Evolutionary conservation across 2,888 invertebrate species (phyloP).

Genomic region (Drosophila putrida): DNA sequence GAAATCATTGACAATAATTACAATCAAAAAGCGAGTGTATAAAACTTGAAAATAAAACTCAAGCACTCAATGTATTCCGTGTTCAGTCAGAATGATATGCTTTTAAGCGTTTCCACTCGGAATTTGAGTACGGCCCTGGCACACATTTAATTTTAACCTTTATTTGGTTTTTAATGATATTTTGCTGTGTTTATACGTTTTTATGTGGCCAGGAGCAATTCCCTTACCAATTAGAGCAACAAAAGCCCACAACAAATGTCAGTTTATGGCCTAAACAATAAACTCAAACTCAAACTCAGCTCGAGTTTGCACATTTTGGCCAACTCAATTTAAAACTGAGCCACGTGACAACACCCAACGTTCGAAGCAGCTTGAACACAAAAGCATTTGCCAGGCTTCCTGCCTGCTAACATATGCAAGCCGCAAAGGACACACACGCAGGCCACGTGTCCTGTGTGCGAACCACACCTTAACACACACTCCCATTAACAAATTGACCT

Average conservation of each 20-base stretch:
- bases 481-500: conserved; percentile 58
- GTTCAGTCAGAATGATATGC: conserved; percentile 1
- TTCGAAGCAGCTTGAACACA: conserved; percentile 23
- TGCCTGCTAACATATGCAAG: conserved; percentile 46
- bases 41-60: neutral
- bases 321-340: conserved; percentile 64
- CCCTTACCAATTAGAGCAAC: conserved; percentile 48
- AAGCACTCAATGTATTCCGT: neutral
- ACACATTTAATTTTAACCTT: conserved; percentile 26
- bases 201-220: conserved; percentile 34
- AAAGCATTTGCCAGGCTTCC: conserved; percentile 3
- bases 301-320: conserved; percentile 27
- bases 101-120: conserved; percentile 3
- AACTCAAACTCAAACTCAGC: conserved; percentile 20
- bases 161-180: conserved; percentile 41
- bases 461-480: conserved; percentile 36
- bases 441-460: conserved; percentile 40
- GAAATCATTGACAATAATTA: neutral
- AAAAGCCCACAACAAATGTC: conserved; percentile 37
- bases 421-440: conserved; percentile 47
- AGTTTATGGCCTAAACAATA: conserved; percentile 57
- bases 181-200: conserved; percentile 18
- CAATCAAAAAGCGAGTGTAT: neutral
- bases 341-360: conserved; percentile 54
- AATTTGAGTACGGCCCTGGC: conserved; percentile 1